phyloP scores from a whole-genome alignment of 2,113 vertebrate genomes.

The Triplophysa siluroides region DNA sequence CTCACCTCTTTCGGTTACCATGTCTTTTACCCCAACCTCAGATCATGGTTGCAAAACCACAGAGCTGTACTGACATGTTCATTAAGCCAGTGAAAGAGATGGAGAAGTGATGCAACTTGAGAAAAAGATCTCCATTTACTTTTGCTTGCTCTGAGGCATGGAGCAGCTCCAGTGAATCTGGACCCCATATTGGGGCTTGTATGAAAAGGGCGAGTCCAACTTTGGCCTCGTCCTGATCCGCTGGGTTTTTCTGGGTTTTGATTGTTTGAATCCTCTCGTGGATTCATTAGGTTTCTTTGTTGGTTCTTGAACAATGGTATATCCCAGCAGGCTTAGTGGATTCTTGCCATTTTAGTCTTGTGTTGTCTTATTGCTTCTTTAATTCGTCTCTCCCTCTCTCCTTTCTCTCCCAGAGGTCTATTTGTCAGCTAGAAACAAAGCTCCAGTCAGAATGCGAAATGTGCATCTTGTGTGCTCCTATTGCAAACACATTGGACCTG shows the following conservation, averaged over 20 bases:
- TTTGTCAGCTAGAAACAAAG: not conserved
- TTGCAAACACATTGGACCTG: not conserved
- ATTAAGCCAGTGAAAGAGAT: not conserved
- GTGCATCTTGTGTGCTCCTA: not conserved
- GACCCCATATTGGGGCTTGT: not conserved
- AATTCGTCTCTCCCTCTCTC: not conserved
- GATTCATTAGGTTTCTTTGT: conserved; percentile 5
- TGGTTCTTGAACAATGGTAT: not conserved
- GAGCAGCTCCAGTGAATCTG: not conserved
- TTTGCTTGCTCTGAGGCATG: not conserved
- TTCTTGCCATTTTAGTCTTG: not conserved
- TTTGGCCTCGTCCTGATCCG: not conserved
- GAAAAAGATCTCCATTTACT: conserved; percentile 15
- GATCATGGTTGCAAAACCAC: not conserved
- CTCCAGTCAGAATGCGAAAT: not conserved
- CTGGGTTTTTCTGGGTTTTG: not conserved
- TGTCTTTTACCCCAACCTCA: not conserved
- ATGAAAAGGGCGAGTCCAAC: not conserved
- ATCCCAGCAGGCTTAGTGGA: not conserved
- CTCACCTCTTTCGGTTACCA: not conserved
- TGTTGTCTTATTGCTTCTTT: not conserved
- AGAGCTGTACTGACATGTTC: conserved; percentile 1
- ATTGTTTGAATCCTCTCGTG: not conserved
- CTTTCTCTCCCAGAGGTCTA: conserved; percentile 2
- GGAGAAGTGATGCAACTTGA: not conserved